These are phyloP conservation scores for Casuarius casuarius DNA, from an alignment of 2,113 vertebrate species.

Conservation along the genomic window DNA sequence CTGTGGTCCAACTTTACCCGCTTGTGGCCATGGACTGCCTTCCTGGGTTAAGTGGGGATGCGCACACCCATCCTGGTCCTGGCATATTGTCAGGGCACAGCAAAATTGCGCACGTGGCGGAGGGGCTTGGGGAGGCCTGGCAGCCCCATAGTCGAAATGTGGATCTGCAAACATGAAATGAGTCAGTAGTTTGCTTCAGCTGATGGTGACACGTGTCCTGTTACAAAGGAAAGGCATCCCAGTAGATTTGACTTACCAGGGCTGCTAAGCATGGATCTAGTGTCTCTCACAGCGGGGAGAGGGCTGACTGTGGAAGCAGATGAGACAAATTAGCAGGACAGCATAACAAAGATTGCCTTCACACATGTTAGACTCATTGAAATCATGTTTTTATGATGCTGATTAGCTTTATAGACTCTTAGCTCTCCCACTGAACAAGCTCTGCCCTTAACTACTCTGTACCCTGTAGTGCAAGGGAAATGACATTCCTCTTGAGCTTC, in stretches of 20 bases:
- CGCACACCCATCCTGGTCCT: neutral
- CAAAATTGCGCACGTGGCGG: neutral
- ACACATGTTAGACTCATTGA: neutral
- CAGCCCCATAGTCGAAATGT: neutral
- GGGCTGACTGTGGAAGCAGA: neutral
- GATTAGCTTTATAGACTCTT: neutral
- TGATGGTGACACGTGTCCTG: rapidly evolving
- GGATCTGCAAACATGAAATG: neutral
- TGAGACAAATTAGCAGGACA: neutral
- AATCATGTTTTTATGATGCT: neutral
- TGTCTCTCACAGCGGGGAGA: neutral
- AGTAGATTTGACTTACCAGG: neutral
- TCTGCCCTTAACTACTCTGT: neutral
- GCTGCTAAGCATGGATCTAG: neutral
- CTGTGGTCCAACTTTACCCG: neutral
- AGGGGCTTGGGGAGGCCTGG: neutral
- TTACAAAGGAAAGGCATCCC: neutral
- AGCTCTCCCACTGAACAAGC: neutral
- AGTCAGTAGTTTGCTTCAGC: rapidly evolving
- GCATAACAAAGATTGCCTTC: neutral
- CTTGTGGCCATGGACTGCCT: neutral
- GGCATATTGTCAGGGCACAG: neutral
- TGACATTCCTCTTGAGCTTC: neutral
- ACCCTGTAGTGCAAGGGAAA: neutral
- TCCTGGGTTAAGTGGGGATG: neutral